These are phyloP conservation scores for Sinocyclocheilus rhinocerous DNA, from an alignment of 2,113 vertebrate species.

Conservation along the genomic window DNA sequence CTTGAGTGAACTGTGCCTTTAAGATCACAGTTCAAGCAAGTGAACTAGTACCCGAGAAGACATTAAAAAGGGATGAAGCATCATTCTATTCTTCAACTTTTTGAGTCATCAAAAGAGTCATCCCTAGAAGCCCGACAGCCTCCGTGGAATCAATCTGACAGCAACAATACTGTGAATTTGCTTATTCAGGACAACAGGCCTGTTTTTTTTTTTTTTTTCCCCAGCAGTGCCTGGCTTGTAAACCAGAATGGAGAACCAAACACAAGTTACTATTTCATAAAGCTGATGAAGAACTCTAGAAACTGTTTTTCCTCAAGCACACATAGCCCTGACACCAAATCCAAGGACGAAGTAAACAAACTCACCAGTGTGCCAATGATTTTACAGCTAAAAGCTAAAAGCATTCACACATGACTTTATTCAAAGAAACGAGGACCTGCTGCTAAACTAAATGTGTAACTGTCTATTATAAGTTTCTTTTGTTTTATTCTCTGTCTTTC, in stretches of 20 bases:
- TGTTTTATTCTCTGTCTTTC: constrained; percentile 48
- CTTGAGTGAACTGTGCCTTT: neutral
- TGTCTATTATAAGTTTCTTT: constrained; percentile 25
- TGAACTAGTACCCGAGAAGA: neutral
- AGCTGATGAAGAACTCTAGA: neutral
- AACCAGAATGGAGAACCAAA: neutral
- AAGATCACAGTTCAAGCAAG: neutral
- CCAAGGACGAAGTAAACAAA: constrained; percentile 7
- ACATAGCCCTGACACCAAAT: neutral
- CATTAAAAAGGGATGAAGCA: constrained; percentile 17
- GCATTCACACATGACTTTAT: neutral
- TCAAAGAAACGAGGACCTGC: neutral
- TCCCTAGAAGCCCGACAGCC: neutral
- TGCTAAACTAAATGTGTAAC: constrained; percentile 1
- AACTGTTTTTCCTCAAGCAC: neutral
- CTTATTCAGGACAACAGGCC: constrained; percentile 30
- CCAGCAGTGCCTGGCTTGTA: neutral
- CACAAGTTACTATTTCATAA: neutral
- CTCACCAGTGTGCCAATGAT: neutral
- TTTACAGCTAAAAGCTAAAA: constrained; percentile 23
- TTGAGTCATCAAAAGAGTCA: neutral
- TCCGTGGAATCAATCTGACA: neutral
- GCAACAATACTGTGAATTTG: constrained; percentile 12
- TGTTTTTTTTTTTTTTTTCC: neutral
- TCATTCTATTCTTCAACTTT: constrained; percentile 12